Conservation (phyloP, 2,888 invertebrate species). For the Drosophila atroscutellata region DNA sequence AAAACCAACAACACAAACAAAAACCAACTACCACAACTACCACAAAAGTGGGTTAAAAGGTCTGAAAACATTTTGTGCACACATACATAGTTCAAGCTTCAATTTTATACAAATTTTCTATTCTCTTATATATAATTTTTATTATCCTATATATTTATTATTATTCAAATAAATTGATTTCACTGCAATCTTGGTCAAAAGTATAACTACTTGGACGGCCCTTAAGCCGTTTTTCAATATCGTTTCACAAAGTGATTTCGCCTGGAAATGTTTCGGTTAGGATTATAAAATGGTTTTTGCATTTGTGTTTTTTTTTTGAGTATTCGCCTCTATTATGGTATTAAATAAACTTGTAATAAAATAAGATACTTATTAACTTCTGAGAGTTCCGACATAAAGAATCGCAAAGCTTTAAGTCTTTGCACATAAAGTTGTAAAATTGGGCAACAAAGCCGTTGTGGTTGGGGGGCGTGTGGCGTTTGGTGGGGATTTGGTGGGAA, state of each 20-base stretch:
- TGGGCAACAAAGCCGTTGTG: background rate
- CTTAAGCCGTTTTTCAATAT: background rate
- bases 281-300: background rate
- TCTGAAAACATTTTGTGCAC: background rate
- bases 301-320: background rate
- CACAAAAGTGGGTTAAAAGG: constrained; percentile 1
- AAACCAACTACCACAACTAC: background rate
- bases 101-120: background rate
- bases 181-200: background rate
- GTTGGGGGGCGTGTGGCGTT: background rate
- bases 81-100: background rate
- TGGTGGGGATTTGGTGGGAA: background rate
- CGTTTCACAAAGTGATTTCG: too few relatives aligned
- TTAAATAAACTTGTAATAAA: background rate
- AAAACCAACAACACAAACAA: background rate
- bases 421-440: constrained; percentile 23
- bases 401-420: background rate
- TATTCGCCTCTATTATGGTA: background rate
- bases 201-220: background rate
- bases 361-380: background rate
- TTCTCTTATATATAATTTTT: background rate
- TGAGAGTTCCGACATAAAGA: background rate
- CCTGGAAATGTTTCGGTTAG: background rate
- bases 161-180: too few relatives aligned
- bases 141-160: background rate